Conservation (phyloP, 2,888 invertebrate species). For the Notodonta ziczac region DNA sequence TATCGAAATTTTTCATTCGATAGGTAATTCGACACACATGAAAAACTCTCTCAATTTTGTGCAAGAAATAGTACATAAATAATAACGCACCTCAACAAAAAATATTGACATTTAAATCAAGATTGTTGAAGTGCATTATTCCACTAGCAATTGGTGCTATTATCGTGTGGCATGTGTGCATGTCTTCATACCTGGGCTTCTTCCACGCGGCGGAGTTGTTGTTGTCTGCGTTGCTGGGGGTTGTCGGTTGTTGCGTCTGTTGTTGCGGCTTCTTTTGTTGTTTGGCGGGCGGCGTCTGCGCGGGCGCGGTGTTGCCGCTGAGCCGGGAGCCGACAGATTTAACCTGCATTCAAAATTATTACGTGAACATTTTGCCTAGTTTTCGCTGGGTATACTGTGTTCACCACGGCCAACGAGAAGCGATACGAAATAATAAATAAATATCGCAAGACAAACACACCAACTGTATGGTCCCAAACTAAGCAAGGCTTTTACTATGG, state of each 20-base stretch:
- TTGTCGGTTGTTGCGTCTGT: constrained; percentile 30
- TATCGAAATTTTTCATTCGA: no score
- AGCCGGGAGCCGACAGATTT: constrained; percentile 75
- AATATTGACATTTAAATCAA: no score
- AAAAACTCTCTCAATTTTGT: not conserved
- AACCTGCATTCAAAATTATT: constrained; percentile 72
- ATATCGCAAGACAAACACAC: no score
- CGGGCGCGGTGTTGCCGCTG: constrained; percentile 85
- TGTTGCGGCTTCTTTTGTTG: constrained; percentile 26
- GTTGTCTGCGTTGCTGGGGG: constrained; percentile 52
- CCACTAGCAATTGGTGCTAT: constrained; percentile 7
- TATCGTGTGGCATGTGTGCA: not conserved
- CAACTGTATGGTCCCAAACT: no score
- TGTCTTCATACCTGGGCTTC: constrained; percentile 70
- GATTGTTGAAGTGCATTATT: constrained; percentile 4
- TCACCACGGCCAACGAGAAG: no score
- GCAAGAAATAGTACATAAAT: not conserved
- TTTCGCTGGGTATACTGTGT: no score
- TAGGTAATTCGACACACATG: no score
- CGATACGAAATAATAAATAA: no score
- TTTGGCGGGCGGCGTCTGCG: constrained; percentile 29
- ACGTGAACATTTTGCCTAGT: no score
- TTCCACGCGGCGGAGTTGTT: constrained; percentile 74
- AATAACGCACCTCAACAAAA: not conserved
- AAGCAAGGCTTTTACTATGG: no score